A percentile compares a stretch with the other conserved stretches of the same genome.
phyloP scores from a whole-genome alignment of 2,888 invertebrate species.

The Nowickia ferox region DNA sequence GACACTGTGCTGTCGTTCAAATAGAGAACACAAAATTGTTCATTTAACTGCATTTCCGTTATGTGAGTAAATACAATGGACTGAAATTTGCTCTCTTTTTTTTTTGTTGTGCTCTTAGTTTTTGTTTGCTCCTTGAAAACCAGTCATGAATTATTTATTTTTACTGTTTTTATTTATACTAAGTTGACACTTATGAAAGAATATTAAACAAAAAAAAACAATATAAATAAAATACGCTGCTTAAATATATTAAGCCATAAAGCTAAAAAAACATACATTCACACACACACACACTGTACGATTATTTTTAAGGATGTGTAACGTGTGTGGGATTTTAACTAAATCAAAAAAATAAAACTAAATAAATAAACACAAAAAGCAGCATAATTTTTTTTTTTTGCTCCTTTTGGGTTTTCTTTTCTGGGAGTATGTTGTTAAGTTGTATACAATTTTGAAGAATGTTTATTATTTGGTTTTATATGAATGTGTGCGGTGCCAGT shows the following conservation, averaged over 20 bases:
- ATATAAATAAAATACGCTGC: not conserved
- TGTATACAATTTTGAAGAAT: constrained; percentile 8
- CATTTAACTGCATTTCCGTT: constrained; percentile 63
- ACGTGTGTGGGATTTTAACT: not conserved
- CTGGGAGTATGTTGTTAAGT: not conserved
- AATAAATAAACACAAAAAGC: not conserved
- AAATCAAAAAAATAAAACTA: constrained; percentile 1
- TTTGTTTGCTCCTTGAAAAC: not conserved
- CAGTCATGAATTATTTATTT: not conserved
- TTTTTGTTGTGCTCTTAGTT: not conserved
- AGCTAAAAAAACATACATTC: not conserved
- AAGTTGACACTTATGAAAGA: constrained; percentile 26
- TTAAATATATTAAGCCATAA: constrained; percentile 27
- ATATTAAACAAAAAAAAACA: not conserved
- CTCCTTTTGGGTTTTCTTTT: constrained; percentile 6
- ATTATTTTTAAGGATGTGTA: not conserved
- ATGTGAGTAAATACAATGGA: not conserved
- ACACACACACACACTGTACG: not conserved
- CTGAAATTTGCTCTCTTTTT: constrained; percentile 1
- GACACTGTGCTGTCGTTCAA: not conserved
- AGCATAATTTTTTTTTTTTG: not conserved
- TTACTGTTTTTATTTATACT: constrained; percentile 7
- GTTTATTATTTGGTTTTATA: constrained; percentile 22
- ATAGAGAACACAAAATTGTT: constrained; percentile 1
- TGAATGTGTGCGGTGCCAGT: constrained; percentile 3